Base-by-base conservation (phyloP, 2,888 invertebrate genomes). In the Melanostoma scalare region DNA sequence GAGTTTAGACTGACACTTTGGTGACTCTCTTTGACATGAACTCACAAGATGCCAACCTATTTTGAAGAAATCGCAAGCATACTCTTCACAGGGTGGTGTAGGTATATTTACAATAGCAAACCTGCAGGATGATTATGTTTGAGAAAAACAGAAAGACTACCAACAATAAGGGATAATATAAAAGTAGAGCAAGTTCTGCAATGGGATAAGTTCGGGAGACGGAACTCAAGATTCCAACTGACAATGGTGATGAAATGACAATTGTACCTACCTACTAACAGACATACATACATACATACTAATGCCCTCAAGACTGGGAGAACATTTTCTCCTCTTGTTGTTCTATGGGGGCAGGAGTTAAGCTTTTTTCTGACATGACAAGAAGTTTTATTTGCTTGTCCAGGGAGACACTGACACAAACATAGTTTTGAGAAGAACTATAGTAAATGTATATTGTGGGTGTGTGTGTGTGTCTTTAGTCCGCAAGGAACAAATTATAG, bases 311-410 rank as follows among this genome's bases (percentile, higher is more conserved):
- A 78, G 42, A 73, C 46, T 44, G 20, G 58, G 77, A 10, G 2
- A 46, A 58, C 52, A 52, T 65, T 52, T 10, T 31, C 61, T 42
- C 53, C 42, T 31, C 8, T 30, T 33, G 35, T 44, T 44, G 20
- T 20, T 44, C 42, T 44, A 6, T 30, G 4, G 48, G 9, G 38
- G 31, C 52, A 31, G 40, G 36, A 56, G 36, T 36, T 38, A 1
- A 20, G 33, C 40, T 36, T 4, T 3, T 3, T n/a, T 48, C 63
- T 53, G 72, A 72, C 65, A 72, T 78, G 78, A 72, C 72, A 65
- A 65, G 65, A 78, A 67, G 67, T 73, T 73, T 72, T 72, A 67
- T 77, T 77, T 71, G 71, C 67, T 67, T 53, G 67, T 60, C 60
- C 60, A 68, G 60, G n/a, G 56, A 61, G 60, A 73, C 58, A 52